Percentiles rank a stretch among this genome's conserved stretches.
Conservation (phyloP, 1,140 invertebrate genomes). For the Elysia chlorotica region DNA sequence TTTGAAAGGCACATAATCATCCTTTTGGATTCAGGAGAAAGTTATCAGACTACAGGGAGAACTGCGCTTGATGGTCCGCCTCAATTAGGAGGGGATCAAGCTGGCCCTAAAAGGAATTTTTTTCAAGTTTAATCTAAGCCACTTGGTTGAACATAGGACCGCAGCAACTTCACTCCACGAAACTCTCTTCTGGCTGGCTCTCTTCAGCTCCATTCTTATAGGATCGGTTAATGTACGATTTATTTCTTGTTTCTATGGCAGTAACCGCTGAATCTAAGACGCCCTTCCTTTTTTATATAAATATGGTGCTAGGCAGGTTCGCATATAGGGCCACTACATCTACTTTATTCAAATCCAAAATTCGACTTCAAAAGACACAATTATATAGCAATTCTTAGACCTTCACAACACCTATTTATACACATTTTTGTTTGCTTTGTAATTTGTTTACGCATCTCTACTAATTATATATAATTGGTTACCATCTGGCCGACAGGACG, state of each 20-base stretch:
- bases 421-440: too few relatives aligned
- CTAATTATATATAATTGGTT: too few relatives aligned
- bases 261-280: too few relatives aligned
- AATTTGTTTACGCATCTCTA: too few relatives aligned
- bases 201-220: background rate
- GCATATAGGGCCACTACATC: conserved; percentile 19
- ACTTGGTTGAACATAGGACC: background rate
- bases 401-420: too few relatives aligned
- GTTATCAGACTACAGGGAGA: conserved; percentile 60
- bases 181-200: background rate
- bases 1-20: too few relatives aligned
- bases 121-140: background rate
- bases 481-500: too few relatives aligned
- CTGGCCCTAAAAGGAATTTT: background rate
- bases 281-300: background rate
- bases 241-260: too few relatives aligned
- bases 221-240: background rate
- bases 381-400: too few relatives aligned
- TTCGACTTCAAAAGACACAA: too few relatives aligned
- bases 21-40: too few relatives aligned
- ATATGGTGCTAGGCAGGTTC: background rate
- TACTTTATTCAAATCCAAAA: too few relatives aligned
- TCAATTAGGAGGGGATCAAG: conserved; percentile 48
- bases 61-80: conserved; percentile 42
- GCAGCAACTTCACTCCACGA: background rate